Evolutionary conservation across 2,797 vertebrate genomes (phyloP), one percentile per base, ranked within the genome.

Genomic region (Dallia pectoralis): DNA sequence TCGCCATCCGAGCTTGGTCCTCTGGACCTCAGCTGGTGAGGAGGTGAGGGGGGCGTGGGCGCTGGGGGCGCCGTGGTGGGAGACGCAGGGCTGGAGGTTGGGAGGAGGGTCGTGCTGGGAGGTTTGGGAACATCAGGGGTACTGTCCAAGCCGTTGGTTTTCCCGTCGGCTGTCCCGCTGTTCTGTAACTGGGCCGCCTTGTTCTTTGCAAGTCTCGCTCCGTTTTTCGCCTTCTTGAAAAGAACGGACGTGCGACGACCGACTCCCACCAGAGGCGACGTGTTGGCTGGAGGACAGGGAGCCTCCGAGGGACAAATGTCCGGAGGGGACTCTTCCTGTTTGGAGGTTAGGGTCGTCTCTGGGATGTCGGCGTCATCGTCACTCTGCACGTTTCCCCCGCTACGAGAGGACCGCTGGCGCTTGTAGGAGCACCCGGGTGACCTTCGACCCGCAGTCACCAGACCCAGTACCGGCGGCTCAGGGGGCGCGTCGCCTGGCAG

Each of bases 191-290:
- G 80, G 3, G 90, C 79, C 0, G 92, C 91, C 64, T 93, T 92
- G 69, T 82, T 92, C 75, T 93, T 94, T 5, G 88, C 91, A 67
- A 91, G 82, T 73, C 96, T 92, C 22, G 92, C 89, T 12, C 96
- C 96, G 0, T 97, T 98, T 89, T 96, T 97, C 44, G 96, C 96
- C 85, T 98, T 99, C 87, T 93, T 98, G 78, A 97, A 97, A 62
- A 97, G 91, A 68, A 98, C 88, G 0, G 97, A 96, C 0, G 96
- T 97, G 66, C 96, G 93, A 4, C 96, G 93, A 49, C 97, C 96
- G 19, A 97, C 96, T 0, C 93, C 94, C 0, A 84, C 89, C 83
- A 88, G 87, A 74, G 65, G 89, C 67, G 72, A 32, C 27, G 22
- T 4, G 14, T 29, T 18, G 12, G 11, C 5, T 15, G 62, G 88